phyloP scores from a whole-genome alignment of 2,888 invertebrate species.

The Phalera bucephala region DNA sequence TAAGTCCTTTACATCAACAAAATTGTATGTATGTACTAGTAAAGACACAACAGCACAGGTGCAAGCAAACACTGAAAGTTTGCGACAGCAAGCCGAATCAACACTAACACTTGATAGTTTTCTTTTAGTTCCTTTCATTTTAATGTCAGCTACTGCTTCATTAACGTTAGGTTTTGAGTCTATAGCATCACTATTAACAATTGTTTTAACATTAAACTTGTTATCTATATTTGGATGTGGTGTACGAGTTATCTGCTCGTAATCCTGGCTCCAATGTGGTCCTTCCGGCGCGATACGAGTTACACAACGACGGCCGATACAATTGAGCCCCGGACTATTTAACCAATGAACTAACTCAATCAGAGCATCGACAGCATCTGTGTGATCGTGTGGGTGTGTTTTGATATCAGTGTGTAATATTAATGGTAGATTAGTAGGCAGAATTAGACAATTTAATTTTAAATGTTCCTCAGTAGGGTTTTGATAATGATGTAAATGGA shows the following conservation, averaged over 20 bases:
- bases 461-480: too few relatives aligned
- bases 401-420: too few relatives aligned
- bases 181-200: not conserved
- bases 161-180: not conserved
- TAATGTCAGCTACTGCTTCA: conserved; percentile 8
- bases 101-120: conserved; percentile 31
- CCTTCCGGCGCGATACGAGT: conserved; percentile 69
- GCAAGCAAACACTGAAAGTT: conserved; percentile 62
- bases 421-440: too few relatives aligned
- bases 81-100: conserved; percentile 49
- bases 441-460: too few relatives aligned
- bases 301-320: conserved; percentile 68
- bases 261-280: conserved; percentile 62
- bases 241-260: conserved; percentile 56
- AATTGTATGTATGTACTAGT: conserved; percentile 62
- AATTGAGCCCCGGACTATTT: conserved; percentile 67
- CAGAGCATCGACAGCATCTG: conserved; percentile 59
- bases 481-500: too few relatives aligned
- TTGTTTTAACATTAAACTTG: too few relatives aligned
- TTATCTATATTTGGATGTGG: too few relatives aligned
- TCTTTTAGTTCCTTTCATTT: conserved; percentile 33
- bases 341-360: conserved; percentile 56
- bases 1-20: conserved; percentile 40
- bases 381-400: conserved; percentile 2
- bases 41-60: conserved; percentile 62